Percentiles rank a stretch among this genome's conserved stretches.
Conservation (phyloP, 2,888 invertebrate species). For the Sthenelais limicola region DNA sequence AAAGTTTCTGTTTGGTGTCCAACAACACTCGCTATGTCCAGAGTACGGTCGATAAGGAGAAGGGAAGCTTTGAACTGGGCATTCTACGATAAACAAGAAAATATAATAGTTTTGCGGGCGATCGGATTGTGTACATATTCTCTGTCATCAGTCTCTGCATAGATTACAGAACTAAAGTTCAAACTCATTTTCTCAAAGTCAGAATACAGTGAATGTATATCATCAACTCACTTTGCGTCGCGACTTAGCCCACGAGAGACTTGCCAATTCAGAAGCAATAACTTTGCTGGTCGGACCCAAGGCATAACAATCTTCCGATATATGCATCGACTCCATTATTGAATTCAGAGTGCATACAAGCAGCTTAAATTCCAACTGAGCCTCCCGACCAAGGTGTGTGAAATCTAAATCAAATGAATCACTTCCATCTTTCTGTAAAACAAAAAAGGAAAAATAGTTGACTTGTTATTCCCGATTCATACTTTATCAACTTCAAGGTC, state of each 20-base stretch:
- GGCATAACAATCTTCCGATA: slow-evolving; percentile 79
- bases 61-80: slow-evolving; percentile 68
- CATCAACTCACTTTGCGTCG: slow-evolving; percentile 77
- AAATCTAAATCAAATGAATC: slow-evolving; percentile 28
- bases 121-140: too few species aligned
- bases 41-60: slow-evolving; percentile 77
- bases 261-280: slow-evolving; percentile 77
- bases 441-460: not conserved
- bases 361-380: slow-evolving; percentile 54
- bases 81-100: too few species aligned
- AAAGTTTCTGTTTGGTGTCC: slow-evolving; percentile 78
- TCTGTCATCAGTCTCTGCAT: too few species aligned
- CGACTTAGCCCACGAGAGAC: slow-evolving; percentile 75
- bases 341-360: slow-evolving; percentile 70
- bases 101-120: too few species aligned
- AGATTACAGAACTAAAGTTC: too few species aligned
- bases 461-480: too few species aligned
- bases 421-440: slow-evolving; percentile 16
- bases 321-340: slow-evolving; percentile 77
- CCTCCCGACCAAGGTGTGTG: slow-evolving; percentile 18
- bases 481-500: too few species aligned
- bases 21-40: slow-evolving; percentile 79
- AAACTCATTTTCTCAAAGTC: too few species aligned
- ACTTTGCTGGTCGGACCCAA: slow-evolving; percentile 79
- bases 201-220: too few species aligned